Percentiles rank a stretch among this genome's conserved stretches.
Conservation (phyloP, 2,113 vertebrate genomes). For the Ursus arctos region DNA sequence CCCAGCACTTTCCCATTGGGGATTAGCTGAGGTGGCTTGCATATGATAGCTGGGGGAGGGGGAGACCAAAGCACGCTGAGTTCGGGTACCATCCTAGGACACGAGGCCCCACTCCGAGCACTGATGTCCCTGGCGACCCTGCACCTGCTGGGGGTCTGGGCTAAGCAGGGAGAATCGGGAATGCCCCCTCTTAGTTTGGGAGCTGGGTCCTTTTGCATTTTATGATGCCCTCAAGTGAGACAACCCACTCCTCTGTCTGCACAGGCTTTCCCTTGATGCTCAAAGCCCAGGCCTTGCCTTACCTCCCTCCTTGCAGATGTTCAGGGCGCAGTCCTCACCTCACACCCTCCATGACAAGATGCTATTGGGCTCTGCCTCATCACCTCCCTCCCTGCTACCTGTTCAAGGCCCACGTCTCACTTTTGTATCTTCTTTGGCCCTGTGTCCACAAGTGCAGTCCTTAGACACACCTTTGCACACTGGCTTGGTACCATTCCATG, state of each 20-base stretch:
- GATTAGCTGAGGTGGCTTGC: slow-evolving; percentile 91
- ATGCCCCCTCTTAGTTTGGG: background rate
- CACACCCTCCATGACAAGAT: background rate
- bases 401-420: background rate
- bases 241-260: background rate
- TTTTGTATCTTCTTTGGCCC: background rate
- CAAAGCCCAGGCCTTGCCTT: background rate
- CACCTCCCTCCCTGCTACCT: background rate
- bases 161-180: background rate
- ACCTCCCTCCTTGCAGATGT: background rate
- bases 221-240: background rate
- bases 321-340: background rate
- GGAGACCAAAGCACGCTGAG: background rate
- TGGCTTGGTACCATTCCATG: slow-evolving; percentile 97
- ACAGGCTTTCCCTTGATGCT: accelerated
- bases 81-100: accelerated
- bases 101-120: background rate
- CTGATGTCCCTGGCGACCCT: background rate
- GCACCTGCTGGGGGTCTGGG: background rate
- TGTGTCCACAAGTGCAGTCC: background rate
- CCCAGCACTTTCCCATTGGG: slow-evolving; percentile 97
- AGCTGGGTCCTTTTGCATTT: background rate
- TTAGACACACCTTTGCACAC: slow-evolving; percentile 93
- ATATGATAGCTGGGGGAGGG: slow-evolving; percentile 91
- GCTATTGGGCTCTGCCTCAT: background rate